A percentile compares a stretch with the other conserved stretches of the same genome.
These are phyloP conservation scores for Matsumyia berberina DNA, from an alignment of 2,888 invertebrate genomes.

Conservation along the genomic window DNA sequence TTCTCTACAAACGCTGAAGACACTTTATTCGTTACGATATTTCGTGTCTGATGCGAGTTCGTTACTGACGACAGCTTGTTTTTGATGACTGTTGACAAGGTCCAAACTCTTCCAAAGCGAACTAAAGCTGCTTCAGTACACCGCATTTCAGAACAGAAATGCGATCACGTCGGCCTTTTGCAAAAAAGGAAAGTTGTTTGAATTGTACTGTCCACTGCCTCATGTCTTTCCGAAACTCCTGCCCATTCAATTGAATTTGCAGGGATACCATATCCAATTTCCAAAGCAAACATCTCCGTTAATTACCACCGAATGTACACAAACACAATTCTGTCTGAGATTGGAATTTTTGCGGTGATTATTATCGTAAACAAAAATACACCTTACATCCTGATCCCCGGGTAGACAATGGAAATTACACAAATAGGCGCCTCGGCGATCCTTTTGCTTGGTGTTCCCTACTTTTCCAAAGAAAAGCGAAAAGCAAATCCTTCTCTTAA, in stretches of 20 bases:
- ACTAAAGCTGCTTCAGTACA: no score
- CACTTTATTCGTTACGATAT: no score
- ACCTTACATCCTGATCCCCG: conserved; percentile 65
- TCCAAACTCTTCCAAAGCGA: no score
- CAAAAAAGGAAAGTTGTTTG: no score
- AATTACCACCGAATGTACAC: conserved; percentile 44
- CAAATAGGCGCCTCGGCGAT: conserved; percentile 62
- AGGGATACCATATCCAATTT: conserved; percentile 39
- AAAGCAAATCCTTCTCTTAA: conserved; percentile 48
- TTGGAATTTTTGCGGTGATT: conserved; percentile 64
- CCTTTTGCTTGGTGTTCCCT: conserved; percentile 35
- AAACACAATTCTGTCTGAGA: conserved; percentile 61
- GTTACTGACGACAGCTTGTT: no score
- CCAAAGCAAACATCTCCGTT: conserved; percentile 56
- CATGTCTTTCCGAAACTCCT: no score
- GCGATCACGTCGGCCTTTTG: no score
- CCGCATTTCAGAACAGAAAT: no score
- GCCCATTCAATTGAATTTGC: background rate
- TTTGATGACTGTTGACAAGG: no score
- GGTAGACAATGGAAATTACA: conserved; percentile 19
- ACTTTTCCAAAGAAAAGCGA: conserved; percentile 40
- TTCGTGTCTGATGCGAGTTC: no score
- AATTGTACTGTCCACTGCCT: no score
- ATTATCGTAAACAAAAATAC: conserved; percentile 74
- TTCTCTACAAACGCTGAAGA: no score